These are phyloP conservation scores for Coenonympha glycerion DNA, from an alignment of 2,888 invertebrate genomes.

Conservation along the genomic window DNA sequence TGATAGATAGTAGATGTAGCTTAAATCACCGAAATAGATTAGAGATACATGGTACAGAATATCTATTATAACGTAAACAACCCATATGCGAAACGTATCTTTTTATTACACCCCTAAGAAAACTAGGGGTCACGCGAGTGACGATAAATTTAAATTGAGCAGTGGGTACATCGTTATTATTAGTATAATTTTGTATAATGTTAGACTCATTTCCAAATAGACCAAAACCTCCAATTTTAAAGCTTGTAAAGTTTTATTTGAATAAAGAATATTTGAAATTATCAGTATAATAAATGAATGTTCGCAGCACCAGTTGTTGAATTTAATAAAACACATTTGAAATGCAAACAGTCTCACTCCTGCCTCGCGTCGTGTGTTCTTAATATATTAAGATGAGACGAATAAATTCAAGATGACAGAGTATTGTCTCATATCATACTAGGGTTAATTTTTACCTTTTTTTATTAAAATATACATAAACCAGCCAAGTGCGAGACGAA, in stretches of 20 bases:
- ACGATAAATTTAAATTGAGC: too few relatives aligned
- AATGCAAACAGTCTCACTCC: conserved; percentile 3
- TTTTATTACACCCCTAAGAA: too few relatives aligned
- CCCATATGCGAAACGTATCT: too few relatives aligned
- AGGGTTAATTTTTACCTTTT: too few relatives aligned
- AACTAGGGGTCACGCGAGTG: too few relatives aligned
- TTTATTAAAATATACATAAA: too few relatives aligned
- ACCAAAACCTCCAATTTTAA: background rate
- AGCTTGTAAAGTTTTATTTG: background rate
- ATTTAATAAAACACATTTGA: conserved; percentile 3
- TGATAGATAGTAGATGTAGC: too few relatives aligned
- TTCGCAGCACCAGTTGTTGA: background rate
- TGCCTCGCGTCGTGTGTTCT: background rate
- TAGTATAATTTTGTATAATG: background rate
- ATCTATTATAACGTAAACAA: too few relatives aligned
- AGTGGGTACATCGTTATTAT: too few relatives aligned
- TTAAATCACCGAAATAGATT: too few relatives aligned
- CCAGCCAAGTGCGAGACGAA: too few relatives aligned
- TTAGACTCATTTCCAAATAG: background rate
- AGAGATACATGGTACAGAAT: too few relatives aligned
- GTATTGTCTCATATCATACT: background rate
- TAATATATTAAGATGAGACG: background rate
- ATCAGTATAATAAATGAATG: background rate
- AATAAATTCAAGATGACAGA: background rate
- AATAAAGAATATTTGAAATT: background rate